Evolutionary conservation across 2,888 invertebrate genomes (phyloP).

Genomic region (Caenorhabditis sp.): DNA sequence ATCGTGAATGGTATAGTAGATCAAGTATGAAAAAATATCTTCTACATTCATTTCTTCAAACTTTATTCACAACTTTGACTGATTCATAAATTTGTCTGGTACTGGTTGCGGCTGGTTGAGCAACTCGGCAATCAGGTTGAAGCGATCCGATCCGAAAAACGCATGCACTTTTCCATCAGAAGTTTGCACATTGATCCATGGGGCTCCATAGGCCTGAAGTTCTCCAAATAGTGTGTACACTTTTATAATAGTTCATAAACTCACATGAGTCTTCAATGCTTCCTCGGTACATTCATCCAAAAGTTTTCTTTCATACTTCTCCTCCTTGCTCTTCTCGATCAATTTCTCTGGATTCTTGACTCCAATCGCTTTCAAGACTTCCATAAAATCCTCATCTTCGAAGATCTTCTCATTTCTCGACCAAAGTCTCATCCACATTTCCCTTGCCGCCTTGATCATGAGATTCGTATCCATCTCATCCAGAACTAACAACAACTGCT

Average conservation of each 20-base stretch:
- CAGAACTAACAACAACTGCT: conserved; percentile 54
- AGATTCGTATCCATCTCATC: conserved; percentile 43
- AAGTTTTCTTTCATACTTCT: conserved; percentile 55
- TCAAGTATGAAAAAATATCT: no score
- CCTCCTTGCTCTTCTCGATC: conserved; percentile 50
- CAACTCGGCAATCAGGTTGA: conserved; percentile 73
- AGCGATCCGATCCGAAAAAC: conserved; percentile 79
- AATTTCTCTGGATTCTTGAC: conserved; percentile 57
- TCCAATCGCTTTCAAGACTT: conserved; percentile 68
- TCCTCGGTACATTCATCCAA: conserved; percentile 58
- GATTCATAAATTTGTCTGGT: conserved; percentile 38
- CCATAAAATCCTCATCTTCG: conserved; percentile 63
- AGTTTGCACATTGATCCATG: conserved; percentile 74
- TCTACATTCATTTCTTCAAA: no score
- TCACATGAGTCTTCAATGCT: conserved; percentile 54
- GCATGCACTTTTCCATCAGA: conserved; percentile 61
- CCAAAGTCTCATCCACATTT: conserved; percentile 73
- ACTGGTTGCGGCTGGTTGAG: conserved; percentile 65
- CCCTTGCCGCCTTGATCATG: conserved; percentile 55
- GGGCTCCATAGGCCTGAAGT: conserved; percentile 76
- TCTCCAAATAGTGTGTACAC: no score
- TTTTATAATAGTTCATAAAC: background rate
- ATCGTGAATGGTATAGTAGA: no score
- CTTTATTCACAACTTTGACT: conserved; percentile 21
- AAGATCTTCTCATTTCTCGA: conserved; percentile 72